Evolutionary conservation across 1,140 invertebrate genomes (phyloP).

Genomic region (roundworm (Caenorhabditis elegans)): DNA sequence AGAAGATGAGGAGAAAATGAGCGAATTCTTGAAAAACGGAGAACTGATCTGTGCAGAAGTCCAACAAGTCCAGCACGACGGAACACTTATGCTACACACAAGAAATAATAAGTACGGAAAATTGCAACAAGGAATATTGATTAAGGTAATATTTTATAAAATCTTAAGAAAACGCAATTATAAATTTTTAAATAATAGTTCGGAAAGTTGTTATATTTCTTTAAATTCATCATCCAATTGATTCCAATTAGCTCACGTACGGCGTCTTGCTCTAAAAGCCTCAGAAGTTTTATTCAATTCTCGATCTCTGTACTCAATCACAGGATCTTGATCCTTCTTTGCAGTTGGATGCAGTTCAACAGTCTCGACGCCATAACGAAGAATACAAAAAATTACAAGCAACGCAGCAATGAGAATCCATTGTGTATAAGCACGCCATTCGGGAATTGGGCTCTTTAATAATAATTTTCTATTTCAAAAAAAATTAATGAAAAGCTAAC

Average conservation of each 20-base stretch:
- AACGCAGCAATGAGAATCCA: neutral
- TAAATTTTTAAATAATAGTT: too few species aligned
- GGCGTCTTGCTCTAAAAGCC: neutral
- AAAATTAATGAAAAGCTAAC: too few species aligned
- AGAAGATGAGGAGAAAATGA: conserved; percentile 97
- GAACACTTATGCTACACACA: conserved; percentile 87
- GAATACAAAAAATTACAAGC: neutral
- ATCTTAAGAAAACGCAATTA: too few species aligned
- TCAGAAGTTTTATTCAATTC: neutral
- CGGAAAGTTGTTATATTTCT: too few species aligned
- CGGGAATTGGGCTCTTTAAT: too few species aligned
- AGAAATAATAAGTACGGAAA: conserved; percentile 96
- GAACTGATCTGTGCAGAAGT: conserved; percentile 83
- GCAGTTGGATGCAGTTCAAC: neutral
- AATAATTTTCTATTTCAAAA: too few species aligned
- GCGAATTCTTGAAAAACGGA: conserved; percentile 88
- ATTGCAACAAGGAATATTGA: conserved; percentile 81
- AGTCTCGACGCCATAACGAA: neutral
- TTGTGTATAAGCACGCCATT: neutral
- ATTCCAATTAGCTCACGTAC: too few species aligned
- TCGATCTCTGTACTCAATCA: neutral
- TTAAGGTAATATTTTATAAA: conserved; percentile 70
- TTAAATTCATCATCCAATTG: too few species aligned
- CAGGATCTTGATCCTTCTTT: neutral
- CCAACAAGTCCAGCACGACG: conserved; percentile 86